Conservation (phyloP, 2,797 vertebrate species). For the Pampus argenteus region DNA sequence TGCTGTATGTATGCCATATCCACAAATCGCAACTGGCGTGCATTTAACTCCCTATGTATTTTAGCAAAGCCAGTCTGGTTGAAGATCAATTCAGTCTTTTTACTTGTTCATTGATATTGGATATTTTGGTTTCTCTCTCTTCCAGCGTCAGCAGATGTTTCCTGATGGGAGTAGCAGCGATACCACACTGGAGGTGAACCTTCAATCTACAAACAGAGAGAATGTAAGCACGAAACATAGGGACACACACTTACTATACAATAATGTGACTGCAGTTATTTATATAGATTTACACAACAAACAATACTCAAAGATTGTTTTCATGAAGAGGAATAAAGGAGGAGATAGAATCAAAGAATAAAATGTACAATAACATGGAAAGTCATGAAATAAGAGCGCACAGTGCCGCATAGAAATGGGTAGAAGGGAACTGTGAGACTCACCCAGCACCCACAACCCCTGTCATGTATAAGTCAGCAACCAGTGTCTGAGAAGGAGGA, state of each 20-base stretch:
- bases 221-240: slow-evolving; percentile 63
- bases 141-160: slow-evolving; percentile 82
- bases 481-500: neutral
- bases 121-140: slow-evolving; percentile 19
- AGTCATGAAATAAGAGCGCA: neutral
- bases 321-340: neutral
- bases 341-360: too few species aligned
- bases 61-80: slow-evolving; percentile 2
- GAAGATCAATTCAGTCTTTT: neutral
- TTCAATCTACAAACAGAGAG: slow-evolving; percentile 34
- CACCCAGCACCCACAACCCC: neutral
- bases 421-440: neutral
- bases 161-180: slow-evolving; percentile 81
- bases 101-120: neutral
- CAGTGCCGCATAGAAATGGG: neutral
- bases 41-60: neutral
- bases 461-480: neutral
- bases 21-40: neutral
- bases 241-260: neutral
- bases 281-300: neutral
- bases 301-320: too few species aligned
- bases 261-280: neutral
- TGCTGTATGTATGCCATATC: neutral
- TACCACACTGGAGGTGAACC: slow-evolving; percentile 65
- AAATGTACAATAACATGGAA: neutral